These are phyloP conservation scores for Micromussa lordhowensis DNA, from an alignment of 92 coral and sea anemone genomes.

Conservation along the genomic window DNA sequence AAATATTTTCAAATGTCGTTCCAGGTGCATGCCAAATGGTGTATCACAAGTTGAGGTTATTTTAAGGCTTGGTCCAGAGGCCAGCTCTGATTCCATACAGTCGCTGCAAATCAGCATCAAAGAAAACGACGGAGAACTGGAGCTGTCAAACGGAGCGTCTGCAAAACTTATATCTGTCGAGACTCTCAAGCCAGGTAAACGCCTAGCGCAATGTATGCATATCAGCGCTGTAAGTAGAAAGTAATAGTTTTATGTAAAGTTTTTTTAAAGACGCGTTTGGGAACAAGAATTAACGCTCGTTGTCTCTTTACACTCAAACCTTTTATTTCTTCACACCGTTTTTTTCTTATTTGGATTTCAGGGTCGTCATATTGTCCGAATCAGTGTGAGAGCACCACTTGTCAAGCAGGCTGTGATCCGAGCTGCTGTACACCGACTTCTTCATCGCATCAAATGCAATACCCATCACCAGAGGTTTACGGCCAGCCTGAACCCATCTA, in stretches of 20 bases:
- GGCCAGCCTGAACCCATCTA: not conserved
- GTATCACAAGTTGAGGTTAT: constrained; percentile 60
- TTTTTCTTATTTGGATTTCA: not conserved
- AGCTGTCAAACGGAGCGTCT: constrained; percentile 44
- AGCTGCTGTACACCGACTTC: constrained; percentile 9
- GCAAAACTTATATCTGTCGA: constrained; percentile 60
- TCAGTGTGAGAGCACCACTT: constrained; percentile 24
- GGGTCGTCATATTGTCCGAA: constrained; percentile 36
- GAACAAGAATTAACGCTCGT: not conserved
- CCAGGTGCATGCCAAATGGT: constrained; percentile 65
- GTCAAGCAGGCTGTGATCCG: constrained; percentile 28
- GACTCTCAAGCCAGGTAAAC: constrained; percentile 69
- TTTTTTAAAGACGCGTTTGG: not conserved
- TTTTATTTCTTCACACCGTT: not conserved
- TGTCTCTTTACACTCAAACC: not conserved
- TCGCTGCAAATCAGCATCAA: constrained; percentile 64
- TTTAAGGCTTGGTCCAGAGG: constrained; percentile 56
- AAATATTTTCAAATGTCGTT: not conserved
- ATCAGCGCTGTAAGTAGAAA: not conserved
- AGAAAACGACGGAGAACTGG: constrained; percentile 58
- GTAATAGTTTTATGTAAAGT: no score
- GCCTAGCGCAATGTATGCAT: not conserved
- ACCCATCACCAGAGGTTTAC: constrained; percentile 9
- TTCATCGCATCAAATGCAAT: constrained; percentile 8
- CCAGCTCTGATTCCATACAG: constrained; percentile 47